Base-by-base conservation (phyloP, 2,797 vertebrate species). In the Atherinosoma microstoma region DNA sequence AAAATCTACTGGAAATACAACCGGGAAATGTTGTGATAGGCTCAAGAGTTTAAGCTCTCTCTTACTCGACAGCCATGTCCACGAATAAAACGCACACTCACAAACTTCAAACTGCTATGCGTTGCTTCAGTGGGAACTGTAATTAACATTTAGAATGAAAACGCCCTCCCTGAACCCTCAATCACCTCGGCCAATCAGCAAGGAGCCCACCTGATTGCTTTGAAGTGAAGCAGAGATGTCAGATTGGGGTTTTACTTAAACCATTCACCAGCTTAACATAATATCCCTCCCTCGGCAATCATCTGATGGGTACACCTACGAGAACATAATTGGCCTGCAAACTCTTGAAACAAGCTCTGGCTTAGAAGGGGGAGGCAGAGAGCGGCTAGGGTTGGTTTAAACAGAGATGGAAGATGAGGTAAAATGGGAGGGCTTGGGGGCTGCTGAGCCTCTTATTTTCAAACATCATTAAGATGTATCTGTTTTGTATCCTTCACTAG, bases 211-310 rank as follows among this genome's bases (percentile, higher is more conserved):
- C 53, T 90, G 89, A 90, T 88, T 85, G 89, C 94, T 93, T 93
- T 95, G 93, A 94, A 94, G 93, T 89, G 82, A 84, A 83, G 87
- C 85, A 92, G 86, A 89, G 80, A 94, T 49, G 88, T 91, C 84
- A 49, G 87, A 85, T 89, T 65, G 35, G 79, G 86, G 70, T 86
- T 87, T 87, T 82, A 87, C 69, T 92, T 90, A 86, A 90, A 83
- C 89, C 89, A 65, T 82, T 86, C 83, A 84, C 79, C 75, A 81
- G 90, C 90, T 94, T 92, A 93, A 86, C 88, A 91, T 91, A 91
- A 93, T 91, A 92, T 90, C 75, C 79, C 78, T 82, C 65, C 74
- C 79, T 65, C 85, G 69, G 86, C 89, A 93, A 92, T 93, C 93
- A 94, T 91, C 89, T 84, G 83, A 90, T 90, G 90, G 90, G 88